Evolutionary conservation across 2,797 vertebrate species (phyloP).

Genomic region (Rhadinocentrus ornatus): DNA sequence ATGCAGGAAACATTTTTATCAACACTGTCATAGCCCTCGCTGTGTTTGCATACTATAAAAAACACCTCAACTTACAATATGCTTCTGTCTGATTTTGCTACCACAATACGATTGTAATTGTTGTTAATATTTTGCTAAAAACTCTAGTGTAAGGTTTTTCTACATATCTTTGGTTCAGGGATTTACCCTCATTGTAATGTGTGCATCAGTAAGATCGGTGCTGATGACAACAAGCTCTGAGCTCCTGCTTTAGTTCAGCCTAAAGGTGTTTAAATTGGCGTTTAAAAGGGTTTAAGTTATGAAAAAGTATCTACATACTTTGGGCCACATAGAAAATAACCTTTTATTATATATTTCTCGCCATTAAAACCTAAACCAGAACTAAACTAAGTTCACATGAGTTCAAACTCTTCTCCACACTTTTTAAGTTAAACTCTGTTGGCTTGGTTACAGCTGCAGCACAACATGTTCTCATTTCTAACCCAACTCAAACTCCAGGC

Average conservation of each 20-base stretch:
- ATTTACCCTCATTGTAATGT: neutral
- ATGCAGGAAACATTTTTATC: neutral
- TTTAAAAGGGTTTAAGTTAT: neutral
- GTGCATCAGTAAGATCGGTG: neutral
- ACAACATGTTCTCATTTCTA: slow-evolving; percentile 23
- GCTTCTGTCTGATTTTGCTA: neutral
- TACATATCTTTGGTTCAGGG: neutral
- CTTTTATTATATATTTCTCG: neutral
- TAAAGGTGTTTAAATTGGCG: neutral
- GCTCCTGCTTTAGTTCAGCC: neutral
- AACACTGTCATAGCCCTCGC: neutral
- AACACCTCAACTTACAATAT: neutral
- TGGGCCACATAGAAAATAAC: neutral
- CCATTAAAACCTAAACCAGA: neutral
- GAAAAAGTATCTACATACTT: neutral
- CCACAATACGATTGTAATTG: neutral
- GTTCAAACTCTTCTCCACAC: slow-evolving; percentile 1
- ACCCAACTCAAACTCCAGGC: slow-evolving; percentile 33
- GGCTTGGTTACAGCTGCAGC: neutral
- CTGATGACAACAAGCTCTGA: neutral
- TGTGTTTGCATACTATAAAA: neutral
- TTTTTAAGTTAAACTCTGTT: slow-evolving; percentile 9
- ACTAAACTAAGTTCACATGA: slow-evolving; percentile 3
- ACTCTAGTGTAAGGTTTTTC: slow-evolving; percentile 4
- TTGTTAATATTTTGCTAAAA: slow-evolving; percentile 6